A percentile compares a stretch with the other conserved stretches of the same genome.
phyloP scores from a whole-genome alignment of 2,888 invertebrate genomes.

The Eueremaeus valkanovi region DNA sequence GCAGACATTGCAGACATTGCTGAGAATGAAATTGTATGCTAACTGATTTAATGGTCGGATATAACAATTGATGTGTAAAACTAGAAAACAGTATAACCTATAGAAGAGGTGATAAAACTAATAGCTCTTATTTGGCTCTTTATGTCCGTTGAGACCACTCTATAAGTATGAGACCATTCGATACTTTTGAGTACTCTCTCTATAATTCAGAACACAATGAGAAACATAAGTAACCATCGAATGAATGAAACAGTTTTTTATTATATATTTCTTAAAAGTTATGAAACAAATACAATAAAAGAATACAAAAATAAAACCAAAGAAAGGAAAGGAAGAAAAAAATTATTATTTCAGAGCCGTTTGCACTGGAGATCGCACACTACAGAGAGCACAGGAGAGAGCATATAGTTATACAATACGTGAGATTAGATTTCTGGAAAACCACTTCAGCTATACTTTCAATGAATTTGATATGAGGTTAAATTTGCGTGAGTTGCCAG shows the following conservation, averaged over 20 bases:
- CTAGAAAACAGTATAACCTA: not conserved
- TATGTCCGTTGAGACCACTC: slow-evolving; percentile 19
- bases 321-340: not conserved
- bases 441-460: slow-evolving; percentile 31
- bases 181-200: not conserved
- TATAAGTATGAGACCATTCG: not conserved
- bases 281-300: not conserved
- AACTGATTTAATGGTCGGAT: slow-evolving; percentile 32
- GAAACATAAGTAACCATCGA: slow-evolving; percentile 5
- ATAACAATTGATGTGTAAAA: slow-evolving; percentile 30
- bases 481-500: slow-evolving; percentile 30
- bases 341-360: not conserved
- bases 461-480: slow-evolving; percentile 32
- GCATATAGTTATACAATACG: not conserved
- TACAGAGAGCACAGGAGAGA: not conserved
- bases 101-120: slow-evolving; percentile 34
- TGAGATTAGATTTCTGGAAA: slow-evolving; percentile 28
- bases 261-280: not conserved
- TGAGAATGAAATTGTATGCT: not conserved
- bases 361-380: not conserved
- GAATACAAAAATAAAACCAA: not conserved
- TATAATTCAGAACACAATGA: not conserved
- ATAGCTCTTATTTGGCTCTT: slow-evolving; percentile 19
- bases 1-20: slow-evolving; percentile 24
- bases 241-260: slow-evolving; percentile 1